A percentile compares a stretch with the other conserved stretches of the same genome.
phyloP scores from a whole-genome alignment of 2,113 vertebrate species.

The Orientallactaga bullata region DNA sequence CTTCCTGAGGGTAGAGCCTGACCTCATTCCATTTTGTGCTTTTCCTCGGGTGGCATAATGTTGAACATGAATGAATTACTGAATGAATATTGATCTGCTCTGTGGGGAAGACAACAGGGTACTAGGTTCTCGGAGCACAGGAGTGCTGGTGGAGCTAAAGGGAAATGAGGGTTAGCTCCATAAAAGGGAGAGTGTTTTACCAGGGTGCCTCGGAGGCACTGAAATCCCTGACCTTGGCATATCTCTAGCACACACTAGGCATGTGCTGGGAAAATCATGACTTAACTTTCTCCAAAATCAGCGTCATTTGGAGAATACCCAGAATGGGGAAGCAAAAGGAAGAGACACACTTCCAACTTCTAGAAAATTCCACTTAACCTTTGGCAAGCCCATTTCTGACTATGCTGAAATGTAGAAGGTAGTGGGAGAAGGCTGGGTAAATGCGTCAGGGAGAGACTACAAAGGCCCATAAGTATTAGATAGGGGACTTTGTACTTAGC shows the following conservation, averaged over 20 bases:
- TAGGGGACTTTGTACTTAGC: not conserved
- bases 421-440: not conserved
- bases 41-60: not conserved
- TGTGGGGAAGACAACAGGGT: not conserved
- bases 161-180: too few relatives aligned
- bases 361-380: not conserved
- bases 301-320: slow-evolving; percentile 27
- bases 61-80: not conserved
- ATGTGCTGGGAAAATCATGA: too few relatives aligned
- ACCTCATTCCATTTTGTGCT: not conserved
- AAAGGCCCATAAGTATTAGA: not conserved
- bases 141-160: not conserved
- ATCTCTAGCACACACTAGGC: not conserved
- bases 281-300: not conserved
- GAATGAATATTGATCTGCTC: not conserved
- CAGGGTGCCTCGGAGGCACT: not conserved
- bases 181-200: not conserved
- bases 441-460: not conserved
- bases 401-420: not conserved
- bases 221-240: not conserved
- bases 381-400: not conserved
- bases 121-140: not conserved
- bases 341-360: not conserved
- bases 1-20: not conserved
- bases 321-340: not conserved